Percentiles rank a stretch among this genome's conserved stretches.
Evolutionary conservation across 2,888 invertebrate species (phyloP).

Genomic region (Odontomyia ornata): DNA sequence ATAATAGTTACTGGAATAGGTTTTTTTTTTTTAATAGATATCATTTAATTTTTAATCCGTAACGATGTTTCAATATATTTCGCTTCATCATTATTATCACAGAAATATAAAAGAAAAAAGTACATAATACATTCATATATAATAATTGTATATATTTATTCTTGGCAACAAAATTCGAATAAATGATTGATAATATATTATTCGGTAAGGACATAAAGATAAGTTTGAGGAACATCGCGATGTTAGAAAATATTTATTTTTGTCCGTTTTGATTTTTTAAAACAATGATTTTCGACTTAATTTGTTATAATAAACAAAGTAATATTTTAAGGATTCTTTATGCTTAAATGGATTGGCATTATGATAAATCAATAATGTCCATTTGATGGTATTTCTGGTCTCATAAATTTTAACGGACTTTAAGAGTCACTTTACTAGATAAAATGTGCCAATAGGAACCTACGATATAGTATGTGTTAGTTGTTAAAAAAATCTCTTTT

Average conservation of each 20-base stretch:
- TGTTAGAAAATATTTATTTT: not conserved
- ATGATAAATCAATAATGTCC: too few relatives aligned
- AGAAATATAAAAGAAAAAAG: constrained; percentile 25
- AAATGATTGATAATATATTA: constrained; percentile 1
- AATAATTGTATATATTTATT: not conserved
- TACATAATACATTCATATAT: not conserved
- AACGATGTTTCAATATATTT: constrained; percentile 11
- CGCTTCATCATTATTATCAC: constrained; percentile 34
- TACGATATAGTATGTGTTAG: too few relatives aligned
- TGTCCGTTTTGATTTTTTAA: not conserved
- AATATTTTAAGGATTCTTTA: too few relatives aligned
- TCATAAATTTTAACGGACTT: too few relatives aligned
- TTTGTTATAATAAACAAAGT: too few relatives aligned
- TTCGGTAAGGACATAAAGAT: not conserved
- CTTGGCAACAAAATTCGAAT: not conserved
- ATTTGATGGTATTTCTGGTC: too few relatives aligned
- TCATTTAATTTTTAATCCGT: not conserved
- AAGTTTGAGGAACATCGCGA: not conserved
- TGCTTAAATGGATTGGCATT: too few relatives aligned
- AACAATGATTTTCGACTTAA: too few relatives aligned
- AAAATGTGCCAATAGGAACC: too few relatives aligned
- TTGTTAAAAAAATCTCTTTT: too few relatives aligned
- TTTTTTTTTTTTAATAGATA: not conserved
- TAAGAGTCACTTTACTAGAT: too few relatives aligned
- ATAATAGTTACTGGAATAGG: too few relatives aligned